phyloP scores from a whole-genome alignment of 1,140 invertebrate species.

The Calliphora vicina region DNA sequence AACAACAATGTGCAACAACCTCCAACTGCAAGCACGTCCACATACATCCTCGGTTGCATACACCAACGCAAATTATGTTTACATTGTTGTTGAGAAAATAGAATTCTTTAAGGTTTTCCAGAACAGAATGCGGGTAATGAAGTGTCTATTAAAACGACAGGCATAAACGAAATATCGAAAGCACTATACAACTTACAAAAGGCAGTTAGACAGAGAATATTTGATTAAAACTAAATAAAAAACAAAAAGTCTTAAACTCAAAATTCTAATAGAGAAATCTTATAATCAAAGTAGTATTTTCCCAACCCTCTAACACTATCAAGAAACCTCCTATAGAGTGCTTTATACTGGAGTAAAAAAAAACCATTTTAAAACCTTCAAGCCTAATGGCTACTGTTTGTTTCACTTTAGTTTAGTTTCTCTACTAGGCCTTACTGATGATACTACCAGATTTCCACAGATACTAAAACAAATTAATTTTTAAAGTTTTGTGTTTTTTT shows the following conservation, averaged over 20 bases:
- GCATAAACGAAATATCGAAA: background rate
- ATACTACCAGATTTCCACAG: background rate
- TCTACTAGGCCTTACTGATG: too few relatives aligned
- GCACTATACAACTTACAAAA: too few relatives aligned
- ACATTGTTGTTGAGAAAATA: constrained; percentile 27
- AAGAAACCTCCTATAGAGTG: background rate
- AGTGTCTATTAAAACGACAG: background rate
- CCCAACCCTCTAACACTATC: background rate
- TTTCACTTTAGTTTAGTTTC: background rate
- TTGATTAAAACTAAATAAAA: too few relatives aligned
- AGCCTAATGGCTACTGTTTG: background rate
- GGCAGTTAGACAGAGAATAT: too few relatives aligned
- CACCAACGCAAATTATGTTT: constrained; percentile 33
- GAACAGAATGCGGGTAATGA: background rate
- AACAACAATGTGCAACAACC: too few relatives aligned
- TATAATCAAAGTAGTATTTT: too few relatives aligned
- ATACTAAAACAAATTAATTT: background rate
- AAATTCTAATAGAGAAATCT: too few relatives aligned
- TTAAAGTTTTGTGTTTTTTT: background rate
- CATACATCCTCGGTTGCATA: background rate
- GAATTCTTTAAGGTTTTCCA: background rate
- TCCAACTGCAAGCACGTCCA: background rate
- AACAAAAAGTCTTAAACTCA: too few relatives aligned
- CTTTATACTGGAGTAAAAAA: background rate
- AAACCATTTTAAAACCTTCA: background rate